Conservation (phyloP, 2,113 vertebrate species). For the Oncorhynchus gorbuscha region DNA sequence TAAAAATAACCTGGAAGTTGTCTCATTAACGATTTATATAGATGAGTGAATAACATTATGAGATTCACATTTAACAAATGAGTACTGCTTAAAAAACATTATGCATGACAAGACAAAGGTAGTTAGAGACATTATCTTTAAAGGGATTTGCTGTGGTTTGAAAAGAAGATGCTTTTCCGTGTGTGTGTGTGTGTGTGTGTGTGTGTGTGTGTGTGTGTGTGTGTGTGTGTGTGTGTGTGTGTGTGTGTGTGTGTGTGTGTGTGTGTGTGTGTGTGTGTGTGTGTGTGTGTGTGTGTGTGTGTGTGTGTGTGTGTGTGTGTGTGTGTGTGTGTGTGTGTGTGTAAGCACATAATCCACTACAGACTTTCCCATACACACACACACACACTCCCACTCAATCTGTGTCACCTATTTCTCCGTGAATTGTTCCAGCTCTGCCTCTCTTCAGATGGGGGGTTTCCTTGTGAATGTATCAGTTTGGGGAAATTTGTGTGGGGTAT, state of each 20-base stretch:
- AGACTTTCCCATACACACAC: neutral
- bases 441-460: conserved; percentile 7
- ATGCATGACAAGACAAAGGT: neutral
- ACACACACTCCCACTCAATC: neutral
- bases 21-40: conserved; percentile 10
- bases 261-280: neutral
- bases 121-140: neutral
- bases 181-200: neutral
- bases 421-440: conserved; percentile 1
- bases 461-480: neutral
- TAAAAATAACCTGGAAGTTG: conserved; percentile 21
- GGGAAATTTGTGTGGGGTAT: neutral
- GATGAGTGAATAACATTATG: neutral
- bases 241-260: neutral
- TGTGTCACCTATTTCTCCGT: conserved; percentile 25
- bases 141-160: neutral
- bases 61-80: neutral
- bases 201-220: neutral
- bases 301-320: neutral
- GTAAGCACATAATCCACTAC: neutral
- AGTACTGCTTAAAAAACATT: neutral
- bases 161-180: neutral
- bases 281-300: neutral
- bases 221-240: neutral
- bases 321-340: neutral